Percentiles rank a stretch among this genome's conserved stretches.
phyloP scores from a whole-genome alignment of 1,140 invertebrate species.

The Ganaspis sp. region DNA sequence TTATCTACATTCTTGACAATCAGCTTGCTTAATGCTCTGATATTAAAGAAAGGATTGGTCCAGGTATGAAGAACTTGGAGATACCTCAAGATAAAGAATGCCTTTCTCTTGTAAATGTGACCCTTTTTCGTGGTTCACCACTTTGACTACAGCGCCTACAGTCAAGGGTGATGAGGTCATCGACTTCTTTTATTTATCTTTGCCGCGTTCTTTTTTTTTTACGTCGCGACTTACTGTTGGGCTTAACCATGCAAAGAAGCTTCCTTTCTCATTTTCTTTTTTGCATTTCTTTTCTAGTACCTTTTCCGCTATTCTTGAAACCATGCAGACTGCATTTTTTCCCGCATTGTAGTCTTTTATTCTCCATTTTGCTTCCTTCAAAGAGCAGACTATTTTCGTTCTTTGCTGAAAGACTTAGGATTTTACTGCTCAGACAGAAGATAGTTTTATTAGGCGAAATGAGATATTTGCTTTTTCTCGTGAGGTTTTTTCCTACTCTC shows the following conservation, averaged over 20 bases:
- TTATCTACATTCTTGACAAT: slow-evolving; percentile 25
- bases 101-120: slow-evolving; percentile 24
- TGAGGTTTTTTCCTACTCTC: too few species aligned
- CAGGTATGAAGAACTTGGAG: slow-evolving; percentile 25
- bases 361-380: slow-evolving; percentile 10
- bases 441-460: slow-evolving; percentile 10
- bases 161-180: not conserved
- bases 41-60: slow-evolving; percentile 19
- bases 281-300: not conserved
- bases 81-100: slow-evolving; percentile 12
- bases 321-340: slow-evolving; percentile 19
- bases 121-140: slow-evolving; percentile 13
- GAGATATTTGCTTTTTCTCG: not conserved
- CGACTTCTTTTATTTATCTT: not conserved
- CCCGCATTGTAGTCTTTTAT: slow-evolving; percentile 15
- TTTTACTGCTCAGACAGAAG: not conserved
- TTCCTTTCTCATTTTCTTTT: slow-evolving; percentile 1
- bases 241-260: not conserved
- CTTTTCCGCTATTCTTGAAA: slow-evolving; percentile 23
- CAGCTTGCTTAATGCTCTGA: slow-evolving; percentile 8
- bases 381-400: slow-evolving; percentile 14
- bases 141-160: not conserved
- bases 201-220: not conserved
- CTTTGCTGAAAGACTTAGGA: slow-evolving; percentile 5
- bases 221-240: not conserved